Conservation (phyloP, 2,888 invertebrate genomes). For the Lithosia quadra region DNA sequence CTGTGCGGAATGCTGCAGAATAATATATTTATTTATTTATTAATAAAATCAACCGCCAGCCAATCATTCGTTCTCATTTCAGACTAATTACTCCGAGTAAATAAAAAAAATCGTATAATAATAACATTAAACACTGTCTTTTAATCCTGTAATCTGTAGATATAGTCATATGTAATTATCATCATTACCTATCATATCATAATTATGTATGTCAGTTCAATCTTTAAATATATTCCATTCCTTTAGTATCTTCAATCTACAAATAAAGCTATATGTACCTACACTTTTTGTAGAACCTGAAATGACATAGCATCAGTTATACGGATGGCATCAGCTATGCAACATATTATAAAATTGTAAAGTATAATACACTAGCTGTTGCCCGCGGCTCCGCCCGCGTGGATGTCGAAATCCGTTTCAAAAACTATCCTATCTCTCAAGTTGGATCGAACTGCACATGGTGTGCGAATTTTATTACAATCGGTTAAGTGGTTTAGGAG, state of each 20-base stretch:
- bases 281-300: neutral
- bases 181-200: no score
- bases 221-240: neutral
- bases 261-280: neutral
- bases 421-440: no score
- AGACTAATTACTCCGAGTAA: neutral
- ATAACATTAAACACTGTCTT: neutral
- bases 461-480: no score
- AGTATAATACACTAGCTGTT: no score
- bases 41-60: neutral
- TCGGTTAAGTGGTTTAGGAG: no score
- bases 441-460: no score
- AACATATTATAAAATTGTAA: no score
- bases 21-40: no score
- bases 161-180: neutral
- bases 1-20: no score
- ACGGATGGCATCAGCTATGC: neutral
- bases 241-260: neutral
- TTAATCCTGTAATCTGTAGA: neutral
- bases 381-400: no score
- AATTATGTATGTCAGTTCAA: no score
- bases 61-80: neutral
- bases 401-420: no score
- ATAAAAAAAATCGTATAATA: neutral
- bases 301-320: neutral